A percentile compares a stretch with the other conserved stretches of the same genome.
Conservation (phyloP, 2,113 vertebrate genomes). For the Melospiza georgiana region DNA sequence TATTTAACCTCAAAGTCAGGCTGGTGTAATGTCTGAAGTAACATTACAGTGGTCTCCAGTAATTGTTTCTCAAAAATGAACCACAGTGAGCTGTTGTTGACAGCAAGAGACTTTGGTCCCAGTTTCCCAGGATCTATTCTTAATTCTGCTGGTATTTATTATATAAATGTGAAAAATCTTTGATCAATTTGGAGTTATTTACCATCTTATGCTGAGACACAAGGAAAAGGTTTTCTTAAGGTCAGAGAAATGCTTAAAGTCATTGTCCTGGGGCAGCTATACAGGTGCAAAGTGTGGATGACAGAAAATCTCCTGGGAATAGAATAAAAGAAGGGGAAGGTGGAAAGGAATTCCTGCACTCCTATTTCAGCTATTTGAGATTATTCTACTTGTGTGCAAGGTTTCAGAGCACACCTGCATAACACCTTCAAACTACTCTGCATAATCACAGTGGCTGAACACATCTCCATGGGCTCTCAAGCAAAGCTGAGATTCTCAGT, state of each 20-base stretch:
- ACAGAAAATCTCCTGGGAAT: not conserved
- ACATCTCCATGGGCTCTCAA: not conserved
- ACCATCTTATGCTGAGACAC: not conserved
- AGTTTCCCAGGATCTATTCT: not conserved
- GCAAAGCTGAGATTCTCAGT: not conserved
- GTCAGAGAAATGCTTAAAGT: not conserved
- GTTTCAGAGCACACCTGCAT: not conserved
- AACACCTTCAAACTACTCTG: not conserved
- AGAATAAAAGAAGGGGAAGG: not conserved
- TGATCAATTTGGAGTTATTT: not conserved
- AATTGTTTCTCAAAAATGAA: not conserved
- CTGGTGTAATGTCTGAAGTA: not conserved
- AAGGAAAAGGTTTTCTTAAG: not conserved
- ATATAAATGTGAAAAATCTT: not conserved
- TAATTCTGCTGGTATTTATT: not conserved
- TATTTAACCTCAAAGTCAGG: not conserved
- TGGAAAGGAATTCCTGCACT: not conserved
- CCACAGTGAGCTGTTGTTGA: not conserved
- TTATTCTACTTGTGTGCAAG: not conserved
- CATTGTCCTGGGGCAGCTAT: not conserved
- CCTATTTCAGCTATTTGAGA: not conserved
- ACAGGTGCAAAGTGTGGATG: not conserved
- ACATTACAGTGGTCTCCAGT: not conserved
- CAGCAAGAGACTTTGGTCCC: not conserved
- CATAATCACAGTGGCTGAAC: not conserved